phyloP scores from a whole-genome alignment of 2,888 invertebrate genomes.

The Latheticus oryzae region DNA sequence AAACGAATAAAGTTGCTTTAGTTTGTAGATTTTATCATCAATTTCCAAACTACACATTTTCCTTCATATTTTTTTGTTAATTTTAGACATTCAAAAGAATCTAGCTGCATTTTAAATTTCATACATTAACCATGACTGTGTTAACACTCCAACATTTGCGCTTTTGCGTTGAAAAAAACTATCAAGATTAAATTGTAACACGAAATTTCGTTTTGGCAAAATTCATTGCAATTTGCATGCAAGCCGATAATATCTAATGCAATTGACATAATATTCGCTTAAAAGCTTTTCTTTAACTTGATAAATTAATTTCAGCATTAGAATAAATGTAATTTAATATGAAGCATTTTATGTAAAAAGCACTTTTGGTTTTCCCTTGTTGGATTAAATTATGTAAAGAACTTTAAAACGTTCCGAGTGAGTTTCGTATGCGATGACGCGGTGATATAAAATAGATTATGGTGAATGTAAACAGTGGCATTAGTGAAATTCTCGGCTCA shows the following conservation, averaged over 20 bases:
- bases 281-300: too few species aligned
- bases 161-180: not conserved
- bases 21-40: too few species aligned
- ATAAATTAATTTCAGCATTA: not conserved
- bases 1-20: not conserved
- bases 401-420: conserved; percentile 29
- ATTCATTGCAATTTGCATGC: not conserved
- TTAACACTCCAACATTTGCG: conserved; percentile 1
- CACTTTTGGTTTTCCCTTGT: too few species aligned
- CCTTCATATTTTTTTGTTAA: too few species aligned
- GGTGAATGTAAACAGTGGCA: conserved; percentile 51
- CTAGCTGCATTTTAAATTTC: not conserved
- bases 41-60: too few species aligned
- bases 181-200: not conserved
- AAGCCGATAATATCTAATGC: not conserved
- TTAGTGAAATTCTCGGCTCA: conserved; percentile 48
- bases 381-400: conserved; percentile 37
- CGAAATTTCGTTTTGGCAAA: too few species aligned
- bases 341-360: too few species aligned
- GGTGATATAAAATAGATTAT: conserved; percentile 49
- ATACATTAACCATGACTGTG: conserved; percentile 9
- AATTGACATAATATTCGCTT: too few species aligned
- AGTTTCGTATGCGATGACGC: conserved; percentile 37
- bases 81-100: not conserved
- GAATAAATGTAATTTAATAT: too few species aligned